Evolutionary conservation across 1,140 invertebrate genomes (phyloP), one percentile per base, ranked within the genome.

Genomic region (Drosophila kohkoa): DNA sequence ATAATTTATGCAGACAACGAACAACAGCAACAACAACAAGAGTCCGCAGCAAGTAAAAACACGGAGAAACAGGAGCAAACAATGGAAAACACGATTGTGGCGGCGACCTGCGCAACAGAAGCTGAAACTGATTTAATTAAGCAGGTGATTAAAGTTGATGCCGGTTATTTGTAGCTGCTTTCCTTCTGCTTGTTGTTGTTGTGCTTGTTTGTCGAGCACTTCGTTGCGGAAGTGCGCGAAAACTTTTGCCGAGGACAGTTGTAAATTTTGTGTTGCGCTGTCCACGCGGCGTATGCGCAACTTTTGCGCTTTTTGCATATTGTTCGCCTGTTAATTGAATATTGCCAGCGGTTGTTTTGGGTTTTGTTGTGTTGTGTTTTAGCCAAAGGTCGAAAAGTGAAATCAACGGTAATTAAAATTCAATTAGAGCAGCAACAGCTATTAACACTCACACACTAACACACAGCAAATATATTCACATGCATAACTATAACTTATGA

Each of bases 61-160:
- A 64, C 48, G 41, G 46, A 38, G 20, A 30, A 41, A 52, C 77
- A 79, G 65, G 75, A 63, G 11, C 45, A n/a, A 30, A 55, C 45
- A 57, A 67, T 57, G 57, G 20, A 43, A 20, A 49, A 41, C n/a
- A 35, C 8, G n/a, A 75, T 48, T 45, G 64, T 32, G 28, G 35
- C 15, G 62, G 62, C 55, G 62, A 77, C 75, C 75, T 76, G 69
- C 57, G 54, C 51, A 68, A 81, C 69, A 77, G 79, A 81, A 90
- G 87, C 87, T 89, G 86, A 89, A 38, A 38, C 35, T 89, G 86
- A 89, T 89, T 89, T 89, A 89, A 89, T 89, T 81, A 89, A 91
- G 76, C 89, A 90, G 87, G 82, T 90, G 87, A 90, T 90, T 90
- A 90, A 90, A 90, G 88, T 88, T 90, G 82, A 89, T 88, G 82